phyloP scores from a whole-genome alignment of 2,797 vertebrate genomes.

The Diplodus sargus region DNA sequence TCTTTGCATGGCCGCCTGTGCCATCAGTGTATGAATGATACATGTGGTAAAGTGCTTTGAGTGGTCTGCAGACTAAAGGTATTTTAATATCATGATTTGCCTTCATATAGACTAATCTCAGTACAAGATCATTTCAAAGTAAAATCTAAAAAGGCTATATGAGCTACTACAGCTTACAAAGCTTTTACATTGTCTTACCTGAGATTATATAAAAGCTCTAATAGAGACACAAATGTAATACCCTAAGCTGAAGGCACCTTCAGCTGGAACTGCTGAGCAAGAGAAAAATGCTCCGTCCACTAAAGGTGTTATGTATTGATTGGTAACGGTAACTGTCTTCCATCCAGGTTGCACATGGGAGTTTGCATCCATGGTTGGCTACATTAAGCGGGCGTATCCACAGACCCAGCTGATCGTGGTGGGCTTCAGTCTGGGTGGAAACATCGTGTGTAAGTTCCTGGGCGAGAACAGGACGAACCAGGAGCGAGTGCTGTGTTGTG shows the following conservation, averaged over 20 bases:
- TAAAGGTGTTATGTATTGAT: conserved; percentile 51
- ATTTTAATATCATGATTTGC: neutral
- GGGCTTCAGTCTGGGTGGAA: conserved; percentile 97
- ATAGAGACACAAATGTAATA: conserved; percentile 27
- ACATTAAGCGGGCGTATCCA: conserved; percentile 92
- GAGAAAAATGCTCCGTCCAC: neutral
- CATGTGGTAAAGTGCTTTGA: too few species aligned
- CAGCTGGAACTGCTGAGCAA: conserved; percentile 45
- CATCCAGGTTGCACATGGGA: conserved; percentile 96
- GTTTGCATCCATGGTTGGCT: conserved; percentile 95
- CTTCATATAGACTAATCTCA: neutral
- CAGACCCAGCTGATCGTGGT: conserved; percentile 93
- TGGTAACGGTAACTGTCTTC: conserved; percentile 19
- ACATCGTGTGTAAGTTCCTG: conserved; percentile 98
- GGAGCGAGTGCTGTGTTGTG: conserved; percentile 95
- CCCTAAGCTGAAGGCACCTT: conserved; percentile 43
- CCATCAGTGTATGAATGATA: too few species aligned
- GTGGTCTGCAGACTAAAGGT: neutral
- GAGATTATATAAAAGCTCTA: conserved; percentile 9
- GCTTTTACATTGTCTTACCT: neutral
- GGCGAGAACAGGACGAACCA: conserved; percentile 94
- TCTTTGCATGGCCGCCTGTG: neutral
- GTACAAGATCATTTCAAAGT: conserved; percentile 12
- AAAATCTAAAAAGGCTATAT: conserved; percentile 3
- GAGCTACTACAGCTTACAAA: conserved; percentile 5